These are phyloP conservation scores for Echinometra lucunter DNA, from an alignment of 53 echinoderm and acorn worm species.

Conservation along the genomic window DNA sequence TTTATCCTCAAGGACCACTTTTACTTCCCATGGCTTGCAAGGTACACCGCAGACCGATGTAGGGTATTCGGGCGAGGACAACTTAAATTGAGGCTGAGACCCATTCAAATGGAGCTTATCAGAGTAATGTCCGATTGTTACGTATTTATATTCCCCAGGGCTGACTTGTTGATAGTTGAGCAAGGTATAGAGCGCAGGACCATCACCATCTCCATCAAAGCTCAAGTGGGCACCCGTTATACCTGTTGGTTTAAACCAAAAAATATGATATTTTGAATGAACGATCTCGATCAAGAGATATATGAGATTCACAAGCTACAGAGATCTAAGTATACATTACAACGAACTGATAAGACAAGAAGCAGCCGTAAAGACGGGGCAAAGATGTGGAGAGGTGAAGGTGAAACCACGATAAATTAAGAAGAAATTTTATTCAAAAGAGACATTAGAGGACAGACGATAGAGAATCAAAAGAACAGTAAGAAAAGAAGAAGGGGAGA, in stretches of 20 bases:
- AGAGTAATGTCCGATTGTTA: conserved; percentile 76
- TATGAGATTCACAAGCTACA: too few relatives aligned
- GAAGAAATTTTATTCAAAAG: not conserved
- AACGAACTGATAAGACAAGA: too few relatives aligned
- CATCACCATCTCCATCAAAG: conserved; percentile 82
- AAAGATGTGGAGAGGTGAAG: too few relatives aligned
- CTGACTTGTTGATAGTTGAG: conserved; percentile 84
- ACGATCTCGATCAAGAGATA: too few relatives aligned
- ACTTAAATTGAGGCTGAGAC: conserved; percentile 65
- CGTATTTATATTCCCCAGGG: conserved; percentile 75
- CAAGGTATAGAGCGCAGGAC: conserved; percentile 86
- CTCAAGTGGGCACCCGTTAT: conserved; percentile 73
- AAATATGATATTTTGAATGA: not conserved
- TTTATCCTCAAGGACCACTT: conserved; percentile 78
- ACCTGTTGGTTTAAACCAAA: conserved; percentile 60
- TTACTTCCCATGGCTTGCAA: conserved; percentile 77
- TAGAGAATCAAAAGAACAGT: not conserved
- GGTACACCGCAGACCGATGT: conserved; percentile 80
- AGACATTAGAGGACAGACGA: not conserved
- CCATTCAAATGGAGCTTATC: conserved; percentile 69
- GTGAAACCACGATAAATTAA: too few relatives aligned
- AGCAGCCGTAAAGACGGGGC: too few relatives aligned
- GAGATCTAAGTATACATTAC: too few relatives aligned
- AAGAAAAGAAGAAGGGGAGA: not conserved
- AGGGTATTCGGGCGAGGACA: conserved; percentile 70